Evolutionary conservation across 2,888 invertebrate species (phyloP).

Genomic region (Morinoia aosen): DNA sequence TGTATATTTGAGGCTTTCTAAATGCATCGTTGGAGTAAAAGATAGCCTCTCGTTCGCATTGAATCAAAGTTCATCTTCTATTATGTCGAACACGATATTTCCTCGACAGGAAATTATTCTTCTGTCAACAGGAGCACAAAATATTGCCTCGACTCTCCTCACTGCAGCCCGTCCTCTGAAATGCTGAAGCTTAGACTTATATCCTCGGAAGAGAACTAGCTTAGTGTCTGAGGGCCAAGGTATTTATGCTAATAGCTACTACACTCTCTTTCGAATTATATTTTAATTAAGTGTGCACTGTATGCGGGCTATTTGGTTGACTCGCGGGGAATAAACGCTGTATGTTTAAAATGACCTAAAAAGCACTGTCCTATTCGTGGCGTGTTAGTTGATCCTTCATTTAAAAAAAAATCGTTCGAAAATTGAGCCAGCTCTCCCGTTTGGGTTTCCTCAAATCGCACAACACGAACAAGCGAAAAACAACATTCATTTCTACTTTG

Average conservation of each 20-base stretch:
- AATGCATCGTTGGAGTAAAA: not conserved
- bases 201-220: not conserved
- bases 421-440: no score
- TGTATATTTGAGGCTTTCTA: not conserved
- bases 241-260: no score
- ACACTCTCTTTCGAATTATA: no score
- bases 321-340: no score
- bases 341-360: no score
- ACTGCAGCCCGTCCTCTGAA: not conserved
- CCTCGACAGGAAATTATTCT: not conserved
- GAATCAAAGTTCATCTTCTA: not conserved
- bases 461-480: not conserved
- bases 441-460: not conserved
- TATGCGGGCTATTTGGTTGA: no score
- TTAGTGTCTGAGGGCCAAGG: not conserved
- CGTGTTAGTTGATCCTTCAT: no score
- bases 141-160: not conserved
- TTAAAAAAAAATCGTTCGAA: not conserved
- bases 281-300: no score
- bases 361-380: no score
- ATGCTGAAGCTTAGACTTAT: no score
- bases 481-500: not conserved
- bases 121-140: not conserved
- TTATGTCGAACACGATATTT: not conserved
- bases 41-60: not conserved